Conservation (phyloP, 2,113 vertebrate species). For the Xyrauchen texanus region DNA sequence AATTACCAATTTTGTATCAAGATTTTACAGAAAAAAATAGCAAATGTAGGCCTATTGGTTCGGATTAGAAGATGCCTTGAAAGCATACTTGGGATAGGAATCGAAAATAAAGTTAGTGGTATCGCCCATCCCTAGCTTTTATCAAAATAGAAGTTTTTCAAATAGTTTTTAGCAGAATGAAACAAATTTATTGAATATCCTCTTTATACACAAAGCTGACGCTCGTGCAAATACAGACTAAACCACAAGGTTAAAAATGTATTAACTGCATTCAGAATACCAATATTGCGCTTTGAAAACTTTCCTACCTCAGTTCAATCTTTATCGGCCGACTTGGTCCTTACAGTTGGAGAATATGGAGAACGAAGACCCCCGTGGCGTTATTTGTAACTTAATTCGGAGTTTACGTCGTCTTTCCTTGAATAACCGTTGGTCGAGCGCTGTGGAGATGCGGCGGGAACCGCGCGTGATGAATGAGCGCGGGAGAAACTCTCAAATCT, state of each 20-base stretch:
- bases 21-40: no score
- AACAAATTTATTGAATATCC: no score
- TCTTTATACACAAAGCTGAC: no score
- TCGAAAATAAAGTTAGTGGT: no score
- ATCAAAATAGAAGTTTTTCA: neutral
- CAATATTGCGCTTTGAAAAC: neutral
- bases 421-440: neutral
- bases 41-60: no score
- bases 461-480: neutral
- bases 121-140: no score
- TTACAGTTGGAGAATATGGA: neutral
- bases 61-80: no score
- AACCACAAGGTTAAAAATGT: no score
- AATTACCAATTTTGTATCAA: no score
- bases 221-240: no score
- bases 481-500: constrained; percentile 3
- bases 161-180: neutral
- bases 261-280: neutral
- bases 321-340: no score
- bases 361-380: neutral
- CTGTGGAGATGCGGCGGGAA: neutral
- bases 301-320: constrained; percentile 27
- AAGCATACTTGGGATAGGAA: no score
- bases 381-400: neutral
- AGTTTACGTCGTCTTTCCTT: neutral